phyloP scores from a whole-genome alignment of 2,797 vertebrate species.

The Staurois parvus region DNA sequence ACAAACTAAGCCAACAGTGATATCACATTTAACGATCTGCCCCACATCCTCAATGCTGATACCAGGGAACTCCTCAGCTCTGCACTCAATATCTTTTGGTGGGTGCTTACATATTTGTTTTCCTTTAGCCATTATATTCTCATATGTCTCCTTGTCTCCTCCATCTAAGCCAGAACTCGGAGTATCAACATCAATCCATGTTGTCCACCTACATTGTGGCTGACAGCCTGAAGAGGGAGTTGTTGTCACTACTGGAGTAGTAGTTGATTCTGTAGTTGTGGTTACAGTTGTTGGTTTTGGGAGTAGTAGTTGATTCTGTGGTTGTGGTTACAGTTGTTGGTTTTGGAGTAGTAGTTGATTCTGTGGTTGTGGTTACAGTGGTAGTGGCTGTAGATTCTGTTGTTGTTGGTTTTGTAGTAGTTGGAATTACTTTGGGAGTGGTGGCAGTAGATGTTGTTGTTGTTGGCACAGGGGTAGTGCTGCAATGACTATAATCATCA shows the following conservation, averaged over 20 bases:
- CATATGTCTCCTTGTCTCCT: slow-evolving; percentile 22
- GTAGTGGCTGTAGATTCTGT: neutral
- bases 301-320: neutral
- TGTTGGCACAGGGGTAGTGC: too few species aligned
- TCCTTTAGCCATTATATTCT: slow-evolving; percentile 46
- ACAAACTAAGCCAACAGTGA: slow-evolving; percentile 61
- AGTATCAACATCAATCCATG: too few species aligned
- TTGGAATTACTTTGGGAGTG: neutral
- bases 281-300: neutral
- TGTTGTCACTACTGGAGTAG: slow-evolving; percentile 1
- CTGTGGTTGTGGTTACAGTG: too few species aligned
- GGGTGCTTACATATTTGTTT: slow-evolving; percentile 61
- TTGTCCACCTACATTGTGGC: too few species aligned
- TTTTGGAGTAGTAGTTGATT: too few species aligned
- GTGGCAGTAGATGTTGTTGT: too few species aligned
- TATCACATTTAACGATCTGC: slow-evolving; percentile 64
- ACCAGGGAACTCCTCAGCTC: slow-evolving; percentile 37
- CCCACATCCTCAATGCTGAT: slow-evolving; percentile 31
- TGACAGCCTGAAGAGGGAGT: neutral
- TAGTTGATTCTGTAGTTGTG: too few species aligned
- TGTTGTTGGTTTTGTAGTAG: too few species aligned
- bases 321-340: neutral
- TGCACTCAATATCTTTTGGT: slow-evolving; percentile 70
- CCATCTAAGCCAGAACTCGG: too few species aligned
- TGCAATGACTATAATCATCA: neutral